phyloP scores from a whole-genome alignment of 1,140 invertebrate species.

The Uloborus diversus region DNA sequence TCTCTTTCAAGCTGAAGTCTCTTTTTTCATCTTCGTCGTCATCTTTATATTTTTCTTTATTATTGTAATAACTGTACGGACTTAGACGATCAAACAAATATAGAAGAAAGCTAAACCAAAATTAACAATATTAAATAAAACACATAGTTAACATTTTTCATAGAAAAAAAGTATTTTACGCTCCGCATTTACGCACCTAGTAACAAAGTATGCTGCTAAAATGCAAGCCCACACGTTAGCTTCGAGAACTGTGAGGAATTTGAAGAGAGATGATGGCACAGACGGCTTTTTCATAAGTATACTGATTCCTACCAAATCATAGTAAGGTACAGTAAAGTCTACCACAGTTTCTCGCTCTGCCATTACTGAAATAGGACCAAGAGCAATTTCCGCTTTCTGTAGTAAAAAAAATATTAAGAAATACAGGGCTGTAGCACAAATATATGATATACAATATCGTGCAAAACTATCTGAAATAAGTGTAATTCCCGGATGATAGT shows the following conservation, averaged over 20 bases:
- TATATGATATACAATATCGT: too few species aligned
- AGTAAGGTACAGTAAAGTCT: conserved; percentile 95
- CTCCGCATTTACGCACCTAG: conserved; percentile 70
- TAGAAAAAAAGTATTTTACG: neutral
- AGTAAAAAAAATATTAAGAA: too few species aligned
- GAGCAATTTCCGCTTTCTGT: conserved; percentile 84
- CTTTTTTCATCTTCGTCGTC: conserved; percentile 89
- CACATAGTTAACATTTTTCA: conserved; percentile 12
- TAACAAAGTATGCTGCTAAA: conserved; percentile 93
- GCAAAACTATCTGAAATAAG: too few species aligned
- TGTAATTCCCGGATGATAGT: too few species aligned
- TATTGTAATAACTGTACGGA: conserved; percentile 90
- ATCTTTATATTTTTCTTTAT: conserved; percentile 89
- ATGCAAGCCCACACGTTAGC: conserved; percentile 97
- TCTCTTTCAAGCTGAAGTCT: conserved; percentile 95
- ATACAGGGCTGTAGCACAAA: too few species aligned
- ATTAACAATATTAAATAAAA: neutral
- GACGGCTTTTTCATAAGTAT: conserved; percentile 88
- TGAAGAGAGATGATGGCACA: conserved; percentile 87
- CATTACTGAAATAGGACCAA: conserved; percentile 90
- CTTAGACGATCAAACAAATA: conserved; percentile 96
- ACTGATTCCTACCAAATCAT: conserved; percentile 92
- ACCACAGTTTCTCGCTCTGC: conserved; percentile 93
- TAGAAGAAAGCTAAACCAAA: conserved; percentile 85
- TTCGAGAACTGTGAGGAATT: conserved; percentile 96